Percentiles rank a stretch among this genome's conserved stretches.
Conservation (phyloP, 2,888 invertebrate species). For the Lacanobia wlatinum region DNA sequence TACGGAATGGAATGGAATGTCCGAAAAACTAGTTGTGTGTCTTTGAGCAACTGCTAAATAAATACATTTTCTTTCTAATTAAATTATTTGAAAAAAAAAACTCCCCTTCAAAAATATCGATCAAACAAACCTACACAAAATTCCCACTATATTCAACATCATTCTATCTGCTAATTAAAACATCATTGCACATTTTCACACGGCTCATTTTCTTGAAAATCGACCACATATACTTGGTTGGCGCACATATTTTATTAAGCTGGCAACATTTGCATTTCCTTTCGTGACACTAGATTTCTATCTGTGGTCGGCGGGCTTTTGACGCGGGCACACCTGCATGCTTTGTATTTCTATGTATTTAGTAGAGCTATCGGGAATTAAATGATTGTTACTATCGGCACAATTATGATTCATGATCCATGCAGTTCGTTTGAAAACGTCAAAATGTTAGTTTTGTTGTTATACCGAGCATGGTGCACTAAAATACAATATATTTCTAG, state of each 20-base stretch:
- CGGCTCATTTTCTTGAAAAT: constrained; percentile 32
- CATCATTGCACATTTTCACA: constrained; percentile 28
- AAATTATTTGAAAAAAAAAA: no score
- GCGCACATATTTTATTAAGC: constrained; percentile 30
- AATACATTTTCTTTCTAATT: no score
- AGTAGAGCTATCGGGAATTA: constrained; percentile 27
- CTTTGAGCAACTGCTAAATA: no score
- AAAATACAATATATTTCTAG: no score
- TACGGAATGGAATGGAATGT: no score
- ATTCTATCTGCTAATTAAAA: constrained; percentile 16
- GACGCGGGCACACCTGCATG: constrained; percentile 59
- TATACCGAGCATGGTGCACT: no score
- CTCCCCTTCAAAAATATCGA: not conserved
- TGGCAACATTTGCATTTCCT: constrained; percentile 57
- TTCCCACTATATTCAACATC: not conserved
- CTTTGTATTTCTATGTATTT: constrained; percentile 11
- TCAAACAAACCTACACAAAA: not conserved
- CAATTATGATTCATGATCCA: not conserved
- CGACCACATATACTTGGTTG: constrained; percentile 33
- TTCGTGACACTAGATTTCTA: constrained; percentile 55
- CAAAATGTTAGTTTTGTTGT: no score
- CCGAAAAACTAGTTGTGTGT: no score
- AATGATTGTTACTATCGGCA: not conserved
- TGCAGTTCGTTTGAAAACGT: no score
- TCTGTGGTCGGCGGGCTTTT: constrained; percentile 48